phyloP scores from a whole-genome alignment of 2,888 invertebrate species.

The Plebejus argus region DNA sequence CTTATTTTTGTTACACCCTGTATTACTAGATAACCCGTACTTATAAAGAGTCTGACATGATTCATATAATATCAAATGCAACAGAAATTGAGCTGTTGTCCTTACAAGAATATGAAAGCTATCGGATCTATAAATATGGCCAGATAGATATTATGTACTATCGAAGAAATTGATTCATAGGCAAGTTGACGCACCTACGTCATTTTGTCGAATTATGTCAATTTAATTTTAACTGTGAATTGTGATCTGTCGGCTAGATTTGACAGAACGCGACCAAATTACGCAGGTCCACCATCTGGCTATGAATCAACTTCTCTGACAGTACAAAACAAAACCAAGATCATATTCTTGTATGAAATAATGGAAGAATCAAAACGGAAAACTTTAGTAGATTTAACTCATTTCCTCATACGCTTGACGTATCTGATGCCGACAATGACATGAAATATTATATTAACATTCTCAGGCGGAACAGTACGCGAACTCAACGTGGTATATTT shows the following conservation, averaged over 20 bases:
- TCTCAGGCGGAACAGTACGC: neutral
- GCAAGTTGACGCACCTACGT: too few species aligned
- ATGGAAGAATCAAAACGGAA: neutral
- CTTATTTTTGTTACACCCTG: too few species aligned
- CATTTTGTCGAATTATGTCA: too few species aligned
- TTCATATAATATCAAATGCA: constrained; percentile 3
- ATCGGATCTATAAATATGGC: neutral
- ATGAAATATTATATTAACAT: neutral
- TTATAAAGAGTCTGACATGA: neutral
- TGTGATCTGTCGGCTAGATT: too few species aligned
- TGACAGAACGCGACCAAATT: too few species aligned
- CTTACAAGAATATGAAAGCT: neutral
- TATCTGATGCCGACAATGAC: neutral
- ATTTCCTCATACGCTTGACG: neutral
- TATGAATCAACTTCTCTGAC: too few species aligned
- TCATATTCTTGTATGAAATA: constrained; percentile 1
- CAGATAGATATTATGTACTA: neutral
- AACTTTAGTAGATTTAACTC: neutral
- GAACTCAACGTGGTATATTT: neutral
- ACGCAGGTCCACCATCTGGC: too few species aligned
- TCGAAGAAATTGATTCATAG: too few species aligned
- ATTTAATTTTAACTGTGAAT: too few species aligned
- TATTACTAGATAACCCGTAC: neutral
- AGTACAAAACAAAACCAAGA: neutral
- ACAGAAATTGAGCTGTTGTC: neutral